Percentiles rank a stretch among this genome's conserved stretches.
phyloP scores from a whole-genome alignment of 2,888 invertebrate species.

The Pterostichus niger region DNA sequence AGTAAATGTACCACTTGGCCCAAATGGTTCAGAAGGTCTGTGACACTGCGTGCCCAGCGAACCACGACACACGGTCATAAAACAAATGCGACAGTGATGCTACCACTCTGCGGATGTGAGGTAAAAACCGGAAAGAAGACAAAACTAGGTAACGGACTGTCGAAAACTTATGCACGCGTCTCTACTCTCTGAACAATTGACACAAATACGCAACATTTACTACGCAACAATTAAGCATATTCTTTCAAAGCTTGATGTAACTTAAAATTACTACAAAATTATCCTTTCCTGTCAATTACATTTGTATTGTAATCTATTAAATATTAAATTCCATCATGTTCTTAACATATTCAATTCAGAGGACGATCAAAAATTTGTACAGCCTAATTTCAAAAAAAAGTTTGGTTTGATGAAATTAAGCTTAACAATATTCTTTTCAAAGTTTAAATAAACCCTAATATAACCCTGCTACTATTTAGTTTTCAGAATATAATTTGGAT shows the following conservation, averaged over 20 bases:
- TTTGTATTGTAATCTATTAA: background rate
- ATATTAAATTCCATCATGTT: constrained; percentile 39
- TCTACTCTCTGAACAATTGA: constrained; percentile 3
- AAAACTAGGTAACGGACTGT: constrained; percentile 11
- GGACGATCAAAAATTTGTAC: background rate
- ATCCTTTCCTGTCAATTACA: no score
- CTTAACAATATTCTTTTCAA: no score
- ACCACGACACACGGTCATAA: background rate
- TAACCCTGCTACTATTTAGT: no score
- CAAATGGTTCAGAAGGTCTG: background rate
- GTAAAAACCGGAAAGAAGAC: constrained; percentile 25
- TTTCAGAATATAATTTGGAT: no score
- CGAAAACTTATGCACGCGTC: constrained; percentile 8
- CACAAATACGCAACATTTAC: background rate
- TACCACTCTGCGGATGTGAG: constrained; percentile 4
- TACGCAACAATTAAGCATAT: no score
- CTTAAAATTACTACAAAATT: no score
- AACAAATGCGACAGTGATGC: constrained; percentile 29
- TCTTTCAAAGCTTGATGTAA: background rate
- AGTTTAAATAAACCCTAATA: no score
- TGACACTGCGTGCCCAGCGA: constrained; percentile 8
- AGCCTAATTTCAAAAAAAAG: no score
- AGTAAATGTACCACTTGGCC: constrained; percentile 10
- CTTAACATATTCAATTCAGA: constrained; percentile 1
- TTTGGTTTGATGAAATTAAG: no score